phyloP scores from a whole-genome alignment of 2,888 invertebrate genomes.

The Drosophila kambysellisi region DNA sequence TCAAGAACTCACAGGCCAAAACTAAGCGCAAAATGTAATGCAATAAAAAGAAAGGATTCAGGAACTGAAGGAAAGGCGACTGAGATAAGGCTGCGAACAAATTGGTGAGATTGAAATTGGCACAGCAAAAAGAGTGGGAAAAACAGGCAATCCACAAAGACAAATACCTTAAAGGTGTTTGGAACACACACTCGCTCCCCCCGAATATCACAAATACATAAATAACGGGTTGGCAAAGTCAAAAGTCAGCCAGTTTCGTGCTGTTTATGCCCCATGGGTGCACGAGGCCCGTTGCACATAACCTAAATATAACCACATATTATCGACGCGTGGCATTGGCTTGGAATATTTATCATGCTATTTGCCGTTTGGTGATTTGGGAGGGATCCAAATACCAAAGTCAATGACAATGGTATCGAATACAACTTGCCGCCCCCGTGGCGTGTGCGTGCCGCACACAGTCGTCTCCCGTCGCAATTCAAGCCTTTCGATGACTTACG shows the following conservation, averaged over 20 bases:
- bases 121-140: not conserved
- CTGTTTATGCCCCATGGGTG: slow-evolving; percentile 5
- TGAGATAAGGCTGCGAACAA: slow-evolving; percentile 6
- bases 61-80: slow-evolving; percentile 7
- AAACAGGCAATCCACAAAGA: not conserved
- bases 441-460: slow-evolving; percentile 37
- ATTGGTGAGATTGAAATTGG: slow-evolving; percentile 4
- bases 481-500: slow-evolving; percentile 49
- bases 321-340: slow-evolving; percentile 47
- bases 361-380: slow-evolving; percentile 34
- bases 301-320: slow-evolving; percentile 40
- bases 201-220: slow-evolving; percentile 5
- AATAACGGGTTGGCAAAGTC: slow-evolving; percentile 19
- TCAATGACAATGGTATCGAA: slow-evolving; percentile 42
- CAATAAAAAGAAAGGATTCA: not conserved
- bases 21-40: not conserved
- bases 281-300: slow-evolving; percentile 12
- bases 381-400: slow-evolving; percentile 43
- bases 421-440: slow-evolving; percentile 1
- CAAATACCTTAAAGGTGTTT: slow-evolving; percentile 18
- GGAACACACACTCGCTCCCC: not conserved
- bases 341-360: slow-evolving; percentile 63
- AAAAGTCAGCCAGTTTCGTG: not conserved
- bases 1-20: slow-evolving; percentile 23
- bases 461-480: slow-evolving; percentile 26